These are phyloP conservation scores for Ditula angustiorana DNA, from an alignment of 2,888 invertebrate species.

Conservation along the genomic window DNA sequence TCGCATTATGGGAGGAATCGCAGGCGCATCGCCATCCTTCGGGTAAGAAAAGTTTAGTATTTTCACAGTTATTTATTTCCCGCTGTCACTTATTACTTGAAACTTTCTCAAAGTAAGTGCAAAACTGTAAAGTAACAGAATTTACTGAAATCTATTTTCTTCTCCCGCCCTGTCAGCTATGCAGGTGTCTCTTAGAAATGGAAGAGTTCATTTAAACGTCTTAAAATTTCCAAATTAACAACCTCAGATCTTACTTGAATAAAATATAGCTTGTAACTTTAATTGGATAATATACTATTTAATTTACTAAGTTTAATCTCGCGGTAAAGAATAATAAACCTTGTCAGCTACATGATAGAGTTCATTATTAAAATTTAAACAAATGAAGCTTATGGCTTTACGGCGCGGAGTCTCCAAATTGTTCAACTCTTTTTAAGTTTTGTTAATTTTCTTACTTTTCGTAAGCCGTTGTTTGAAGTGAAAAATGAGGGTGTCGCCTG, in stretches of 20 bases:
- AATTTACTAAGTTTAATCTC: neutral
- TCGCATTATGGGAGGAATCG: too few relatives aligned
- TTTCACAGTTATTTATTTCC: neutral
- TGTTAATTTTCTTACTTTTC: constrained; percentile 31
- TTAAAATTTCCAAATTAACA: constrained; percentile 9
- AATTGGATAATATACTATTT: neutral
- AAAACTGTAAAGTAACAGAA: constrained; percentile 24
- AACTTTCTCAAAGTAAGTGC: neutral
- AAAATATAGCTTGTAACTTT: constrained; percentile 1
- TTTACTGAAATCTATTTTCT: constrained; percentile 34
- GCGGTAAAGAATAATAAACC: neutral
- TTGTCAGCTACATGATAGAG: neutral
- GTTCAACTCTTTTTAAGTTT: constrained; percentile 18
- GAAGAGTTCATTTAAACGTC: constrained; percentile 16
- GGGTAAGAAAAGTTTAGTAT: too few relatives aligned
- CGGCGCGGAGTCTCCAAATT: neutral
- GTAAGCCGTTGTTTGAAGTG: neutral
- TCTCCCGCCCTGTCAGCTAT: neutral
- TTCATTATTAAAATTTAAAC: neutral
- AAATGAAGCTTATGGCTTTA: neutral
- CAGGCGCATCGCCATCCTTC: too few relatives aligned
- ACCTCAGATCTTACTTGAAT: constrained; percentile 14
- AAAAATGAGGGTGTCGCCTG: constrained; percentile 22
- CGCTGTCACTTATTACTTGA: constrained; percentile 21
- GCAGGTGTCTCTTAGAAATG: constrained; percentile 20